Evolutionary conservation across 1,140 invertebrate species (phyloP).

Genomic region (Cotesia typhae): DNA sequence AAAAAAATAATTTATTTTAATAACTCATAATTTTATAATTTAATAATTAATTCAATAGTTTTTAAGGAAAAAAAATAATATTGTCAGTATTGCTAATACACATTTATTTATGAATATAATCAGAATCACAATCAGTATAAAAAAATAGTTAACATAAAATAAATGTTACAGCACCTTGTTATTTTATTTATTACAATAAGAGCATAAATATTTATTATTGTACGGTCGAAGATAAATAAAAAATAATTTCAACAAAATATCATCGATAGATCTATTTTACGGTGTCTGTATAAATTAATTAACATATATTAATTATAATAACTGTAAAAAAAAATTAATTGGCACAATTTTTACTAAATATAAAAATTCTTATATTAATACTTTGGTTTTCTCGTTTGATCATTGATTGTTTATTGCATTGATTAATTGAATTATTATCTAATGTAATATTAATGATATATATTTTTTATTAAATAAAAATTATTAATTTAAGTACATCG

Average conservation of each 20-base stretch:
- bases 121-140: no score
- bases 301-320: no score
- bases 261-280: neutral
- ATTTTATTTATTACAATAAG: slow-evolving; percentile 11
- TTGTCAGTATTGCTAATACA: no score
- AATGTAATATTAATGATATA: neutral
- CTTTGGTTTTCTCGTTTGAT: neutral
- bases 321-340: no score
- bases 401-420: neutral
- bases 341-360: no score
- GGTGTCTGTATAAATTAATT: no score
- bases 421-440: neutral
- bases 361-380: no score
- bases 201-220: slow-evolving; percentile 25
- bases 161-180: neutral
- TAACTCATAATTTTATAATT: no score
- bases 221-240: neutral
- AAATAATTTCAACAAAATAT: slow-evolving; percentile 4
- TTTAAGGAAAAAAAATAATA: no score
- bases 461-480: neutral
- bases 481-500: slow-evolving; percentile 60
- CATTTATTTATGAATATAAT: no score
- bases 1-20: no score
- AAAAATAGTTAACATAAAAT: neutral
- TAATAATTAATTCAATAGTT: no score